Base-by-base conservation (phyloP, 2,797 vertebrate species). In the Periparus ater region DNA sequence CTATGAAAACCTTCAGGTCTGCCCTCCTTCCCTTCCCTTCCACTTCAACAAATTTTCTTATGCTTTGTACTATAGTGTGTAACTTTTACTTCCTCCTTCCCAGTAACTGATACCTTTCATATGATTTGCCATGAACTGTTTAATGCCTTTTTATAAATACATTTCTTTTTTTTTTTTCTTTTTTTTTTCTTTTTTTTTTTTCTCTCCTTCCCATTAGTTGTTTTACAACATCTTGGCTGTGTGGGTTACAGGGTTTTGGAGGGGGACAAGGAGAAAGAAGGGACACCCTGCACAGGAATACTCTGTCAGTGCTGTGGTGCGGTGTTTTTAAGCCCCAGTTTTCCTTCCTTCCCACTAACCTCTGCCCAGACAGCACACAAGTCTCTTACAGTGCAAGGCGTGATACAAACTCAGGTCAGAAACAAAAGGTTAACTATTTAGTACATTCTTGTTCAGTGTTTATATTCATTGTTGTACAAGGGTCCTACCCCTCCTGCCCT, bases 1-100 rank as follows among this genome's bases (percentile, higher is more conserved):
- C 99, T 99, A 99, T 98, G 97, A 99, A 98, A 98, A 98, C 97
- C 97, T 99, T 99, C 99, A 99, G 99, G 99, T 99, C 99, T 98
- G 96, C 97, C 98, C 98, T 98, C 98, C 97, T 98, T 98, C 98
- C 97, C 98, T 98, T 97, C 98, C 97, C 97, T 97, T 98, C 97
- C 98, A 95, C 91, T 93, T 95, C 96, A 96, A 96, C 96, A 96
- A 50, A 96, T 96, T 97, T 96, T 98, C 98, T 98, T 98, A 98
- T 97, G 98, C 98, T 98, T 98, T 98, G 97, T 98, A 98, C 97
- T 98, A 97, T 98, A 98, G 97, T 98, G 98, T 90, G 96, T 95
- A 97, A 97, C 96, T 97, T 91, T 94, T 92, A 84, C 97, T 97
- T 97, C 98, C 97, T 73, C 85, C 94, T 97, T 95, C 97, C 98